Percentiles rank a stretch among this genome's conserved stretches.
Evolutionary conservation across 2,113 vertebrate species (phyloP).

Genomic region (Isichthys henryi): DNA sequence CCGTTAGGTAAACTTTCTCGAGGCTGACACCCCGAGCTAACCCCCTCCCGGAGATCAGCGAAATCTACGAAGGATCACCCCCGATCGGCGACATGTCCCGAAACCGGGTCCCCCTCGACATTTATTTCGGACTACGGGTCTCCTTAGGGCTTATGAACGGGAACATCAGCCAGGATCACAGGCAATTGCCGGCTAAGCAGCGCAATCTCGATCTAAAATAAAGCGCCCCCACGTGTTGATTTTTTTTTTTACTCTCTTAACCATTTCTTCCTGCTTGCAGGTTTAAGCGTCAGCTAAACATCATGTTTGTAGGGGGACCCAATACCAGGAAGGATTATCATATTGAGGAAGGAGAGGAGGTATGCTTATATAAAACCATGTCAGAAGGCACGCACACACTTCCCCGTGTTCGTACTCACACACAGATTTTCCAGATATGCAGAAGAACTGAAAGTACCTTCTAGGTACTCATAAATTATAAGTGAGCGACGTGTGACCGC

Average conservation of each 20-base stretch:
- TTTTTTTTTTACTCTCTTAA: neutral
- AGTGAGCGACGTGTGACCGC: neutral
- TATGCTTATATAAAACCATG: constrained; percentile 41
- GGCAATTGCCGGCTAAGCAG: neutral
- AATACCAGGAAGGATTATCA: constrained; percentile 93
- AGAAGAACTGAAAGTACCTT: neutral
- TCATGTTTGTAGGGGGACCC: constrained; percentile 96
- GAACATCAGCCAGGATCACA: neutral
- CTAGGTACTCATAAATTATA: neutral
- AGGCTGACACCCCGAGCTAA: neutral
- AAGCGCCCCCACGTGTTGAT: neutral
- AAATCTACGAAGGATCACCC: neutral
- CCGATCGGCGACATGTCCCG: neutral
- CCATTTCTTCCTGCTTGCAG: constrained; percentile 37
- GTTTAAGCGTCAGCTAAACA: constrained; percentile 73
- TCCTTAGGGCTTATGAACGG: neutral
- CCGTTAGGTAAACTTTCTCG: neutral
- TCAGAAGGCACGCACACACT: neutral
- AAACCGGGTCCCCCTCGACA: neutral
- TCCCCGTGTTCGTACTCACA: neutral
- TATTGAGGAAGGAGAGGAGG: constrained; percentile 97
- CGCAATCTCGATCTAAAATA: neutral
- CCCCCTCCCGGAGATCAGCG: neutral
- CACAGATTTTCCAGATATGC: neutral
- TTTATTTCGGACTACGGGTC: neutral